Conservation (phyloP, 2,113 vertebrate genomes). For the Chroicocephalus ridibundus region DNA sequence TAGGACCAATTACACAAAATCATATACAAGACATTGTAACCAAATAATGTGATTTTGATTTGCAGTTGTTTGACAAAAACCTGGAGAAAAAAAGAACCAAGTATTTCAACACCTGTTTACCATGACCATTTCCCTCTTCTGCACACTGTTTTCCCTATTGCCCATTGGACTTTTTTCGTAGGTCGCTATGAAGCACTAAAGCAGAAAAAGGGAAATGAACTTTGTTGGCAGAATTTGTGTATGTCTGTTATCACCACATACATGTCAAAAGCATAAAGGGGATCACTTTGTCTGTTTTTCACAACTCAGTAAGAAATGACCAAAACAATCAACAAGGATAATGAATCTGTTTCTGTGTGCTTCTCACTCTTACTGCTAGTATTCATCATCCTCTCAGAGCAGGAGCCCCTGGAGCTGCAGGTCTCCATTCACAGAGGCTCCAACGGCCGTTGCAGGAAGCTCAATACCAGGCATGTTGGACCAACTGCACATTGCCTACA, state of each 20-base stretch:
- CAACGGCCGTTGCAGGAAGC: not conserved
- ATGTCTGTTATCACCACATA: not conserved
- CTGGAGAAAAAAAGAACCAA: not conserved
- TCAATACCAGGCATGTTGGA: not conserved
- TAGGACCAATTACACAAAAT: not conserved
- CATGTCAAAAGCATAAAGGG: not conserved
- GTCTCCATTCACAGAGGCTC: not conserved
- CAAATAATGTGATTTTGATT: not conserved
- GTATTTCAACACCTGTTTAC: not conserved
- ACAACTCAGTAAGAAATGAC: not conserved
- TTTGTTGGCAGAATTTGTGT: not conserved
- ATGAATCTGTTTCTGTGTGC: not conserved
- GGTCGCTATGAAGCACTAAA: not conserved
- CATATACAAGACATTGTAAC: not conserved
- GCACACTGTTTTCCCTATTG: not conserved
- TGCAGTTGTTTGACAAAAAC: not conserved
- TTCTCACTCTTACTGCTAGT: not conserved
- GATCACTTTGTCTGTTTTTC: not conserved
- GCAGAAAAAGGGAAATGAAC: not conserved
- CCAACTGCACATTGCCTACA: too few relatives aligned
- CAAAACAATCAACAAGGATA: not conserved
- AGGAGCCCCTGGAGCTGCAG: not conserved
- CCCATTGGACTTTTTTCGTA: not conserved
- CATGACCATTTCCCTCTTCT: not conserved
- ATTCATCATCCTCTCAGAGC: rapidly evolving